Base-by-base conservation (phyloP, 2,113 vertebrate genomes). In the Amazona vittata region DNA sequence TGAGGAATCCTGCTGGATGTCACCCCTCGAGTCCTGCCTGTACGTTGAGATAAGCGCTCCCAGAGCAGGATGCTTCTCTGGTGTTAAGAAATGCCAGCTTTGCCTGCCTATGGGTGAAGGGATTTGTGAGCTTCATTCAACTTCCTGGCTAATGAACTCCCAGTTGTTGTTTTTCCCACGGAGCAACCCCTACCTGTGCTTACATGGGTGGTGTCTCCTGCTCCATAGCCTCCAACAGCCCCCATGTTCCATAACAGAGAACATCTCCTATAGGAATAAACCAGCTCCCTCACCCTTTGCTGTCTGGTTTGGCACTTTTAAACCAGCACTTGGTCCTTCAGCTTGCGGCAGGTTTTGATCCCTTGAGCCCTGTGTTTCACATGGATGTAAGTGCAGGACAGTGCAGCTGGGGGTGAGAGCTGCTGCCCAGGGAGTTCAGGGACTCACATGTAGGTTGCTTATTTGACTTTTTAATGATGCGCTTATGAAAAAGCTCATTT, bases 21-120 rank as follows among this genome's bases (percentile, higher is more conserved):
- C 57, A n/a, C 11, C 50, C 52, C 29, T 6, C 0, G 0, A 2
- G 18, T 7, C 33, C 7, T 18, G 28, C 14, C 35, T 37, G 47
- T 2, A 0, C 3, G 1, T 1, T 0, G 28, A 15, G 31, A 69
- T 31, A 15, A 68, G 41, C 19, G 0, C 13, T 37, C 31, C 64
- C 25, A 5, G 53, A 10, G 63, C 62, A 16, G 52, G 78, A 2
- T 5, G 78, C 64, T 63, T 46, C 39, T 26, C 8, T 3, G 1
- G n/a, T 3, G 28, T 16, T 33, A 21, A 16, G 2, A 33, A 25
- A 5, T 2, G 14, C 33, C 31, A 29, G 15, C 7, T 6, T 11
- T 57, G 65, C 19, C n/a, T 18, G 3, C 1, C 4, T 8, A 1
- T 5, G 8, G n/a, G 26, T 8, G 28, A 25, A 10, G 22, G n/a